phyloP scores from a whole-genome alignment of 2,888 invertebrate species.

The Ramazzottius varieornatus region DNA sequence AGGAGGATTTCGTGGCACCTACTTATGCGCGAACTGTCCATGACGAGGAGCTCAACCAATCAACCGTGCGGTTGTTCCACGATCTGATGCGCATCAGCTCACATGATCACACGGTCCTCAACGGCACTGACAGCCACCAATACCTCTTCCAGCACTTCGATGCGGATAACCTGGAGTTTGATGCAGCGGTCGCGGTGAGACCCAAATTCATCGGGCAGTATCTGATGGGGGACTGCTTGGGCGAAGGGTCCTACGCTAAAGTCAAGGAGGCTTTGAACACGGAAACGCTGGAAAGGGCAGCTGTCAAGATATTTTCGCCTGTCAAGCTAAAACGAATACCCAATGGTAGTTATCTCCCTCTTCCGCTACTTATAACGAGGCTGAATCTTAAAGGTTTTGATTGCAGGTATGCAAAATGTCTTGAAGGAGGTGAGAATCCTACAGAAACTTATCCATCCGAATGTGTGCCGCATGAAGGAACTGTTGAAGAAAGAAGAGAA shows the following conservation, averaged over 20 bases:
- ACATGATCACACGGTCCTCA: neutral
- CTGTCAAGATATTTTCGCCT: neutral
- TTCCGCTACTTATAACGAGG: too few species aligned
- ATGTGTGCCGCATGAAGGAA: conserved; percentile 1
- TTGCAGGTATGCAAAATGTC: conserved; percentile 1
- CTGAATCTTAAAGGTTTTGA: too few species aligned
- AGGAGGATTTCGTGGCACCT: neutral
- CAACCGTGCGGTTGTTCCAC: neutral
- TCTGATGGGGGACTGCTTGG: neutral
- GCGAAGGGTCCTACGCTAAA: neutral
- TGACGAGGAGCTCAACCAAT: neutral
- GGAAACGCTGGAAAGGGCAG: neutral
- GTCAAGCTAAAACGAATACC: neutral
- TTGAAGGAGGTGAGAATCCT: neutral
- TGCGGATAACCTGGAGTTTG: neutral
- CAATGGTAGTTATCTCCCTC: too few species aligned
- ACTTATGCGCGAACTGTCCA: neutral
- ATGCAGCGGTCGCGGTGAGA: neutral
- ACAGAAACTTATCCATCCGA: neutral
- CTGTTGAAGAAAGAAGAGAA: neutral
- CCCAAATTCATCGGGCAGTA: conserved; percentile 1
- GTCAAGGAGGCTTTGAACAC: neutral
- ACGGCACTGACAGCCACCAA: neutral
- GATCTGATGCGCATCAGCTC: neutral
- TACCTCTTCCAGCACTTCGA: neutral